A percentile compares a stretch with the other conserved stretches of the same genome.
Conservation (phyloP, 2,113 vertebrate genomes). For the Mugil cephalus region DNA sequence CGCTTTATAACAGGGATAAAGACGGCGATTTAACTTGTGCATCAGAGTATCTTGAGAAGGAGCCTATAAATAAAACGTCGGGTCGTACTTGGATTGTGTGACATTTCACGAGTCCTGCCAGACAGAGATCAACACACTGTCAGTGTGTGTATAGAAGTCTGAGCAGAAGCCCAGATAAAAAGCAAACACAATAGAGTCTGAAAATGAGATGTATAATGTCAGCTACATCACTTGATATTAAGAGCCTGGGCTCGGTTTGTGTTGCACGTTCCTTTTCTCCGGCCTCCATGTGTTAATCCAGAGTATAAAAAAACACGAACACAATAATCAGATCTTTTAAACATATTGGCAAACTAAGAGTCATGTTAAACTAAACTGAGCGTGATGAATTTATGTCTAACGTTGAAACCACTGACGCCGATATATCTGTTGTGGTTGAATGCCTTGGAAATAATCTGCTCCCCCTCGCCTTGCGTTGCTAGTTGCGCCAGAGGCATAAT, state of each 20-base stretch:
- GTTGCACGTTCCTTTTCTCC: no score
- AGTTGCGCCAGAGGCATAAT: conserved; percentile 34
- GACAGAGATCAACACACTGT: no score
- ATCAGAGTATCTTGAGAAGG: background rate
- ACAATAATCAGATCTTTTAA: conserved; percentile 11
- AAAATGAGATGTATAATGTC: no score
- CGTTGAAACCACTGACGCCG: conserved; percentile 22
- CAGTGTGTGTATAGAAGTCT: no score
- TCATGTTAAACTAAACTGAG: conserved; percentile 4
- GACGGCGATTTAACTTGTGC: conserved; percentile 46
- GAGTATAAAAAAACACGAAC: background rate
- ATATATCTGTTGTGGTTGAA: conserved; percentile 28
- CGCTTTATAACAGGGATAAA: conserved; percentile 65
- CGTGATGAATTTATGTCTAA: conserved; percentile 4
- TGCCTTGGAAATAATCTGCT: conserved; percentile 46
- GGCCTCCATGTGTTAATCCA: background rate
- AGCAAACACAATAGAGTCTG: no score
- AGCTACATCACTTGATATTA: background rate
- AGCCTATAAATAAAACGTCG: background rate
- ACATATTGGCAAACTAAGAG: conserved; percentile 18
- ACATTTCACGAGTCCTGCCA: no score
- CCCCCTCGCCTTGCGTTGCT: background rate
- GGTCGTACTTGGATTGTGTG: no score
- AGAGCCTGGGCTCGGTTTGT: no score
- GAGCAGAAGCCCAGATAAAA: no score